A percentile compares a stretch with the other conserved stretches of the same genome.
phyloP scores from a whole-genome alignment of 2,797 vertebrate species.

The Ctenochaetus hawaiiensis region DNA sequence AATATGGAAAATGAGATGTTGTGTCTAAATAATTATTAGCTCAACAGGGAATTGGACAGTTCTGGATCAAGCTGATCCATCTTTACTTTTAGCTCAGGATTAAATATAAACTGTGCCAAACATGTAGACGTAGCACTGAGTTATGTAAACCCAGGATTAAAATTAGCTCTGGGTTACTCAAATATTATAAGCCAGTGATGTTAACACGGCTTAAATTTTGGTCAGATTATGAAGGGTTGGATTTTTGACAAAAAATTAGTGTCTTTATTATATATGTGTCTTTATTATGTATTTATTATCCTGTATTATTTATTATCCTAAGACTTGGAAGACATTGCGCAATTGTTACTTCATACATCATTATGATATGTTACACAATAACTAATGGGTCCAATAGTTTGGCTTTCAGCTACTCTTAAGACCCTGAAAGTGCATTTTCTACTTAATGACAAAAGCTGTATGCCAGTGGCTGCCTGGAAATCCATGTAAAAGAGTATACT shows the following conservation, averaged over 20 bases:
- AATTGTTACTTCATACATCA: not conserved
- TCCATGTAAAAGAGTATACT: not conserved
- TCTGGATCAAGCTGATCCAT: conserved; percentile 5
- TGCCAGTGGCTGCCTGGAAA: not conserved
- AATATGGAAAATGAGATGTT: not conserved
- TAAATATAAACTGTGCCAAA: conserved; percentile 6
- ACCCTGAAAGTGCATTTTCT: too few species aligned
- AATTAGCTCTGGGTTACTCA: not conserved
- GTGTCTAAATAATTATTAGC: conserved; percentile 3
- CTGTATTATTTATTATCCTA: too few species aligned
- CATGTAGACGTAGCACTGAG: not conserved
- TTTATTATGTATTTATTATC: too few species aligned
- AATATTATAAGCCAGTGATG: not conserved
- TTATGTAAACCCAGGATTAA: conserved; percentile 6
- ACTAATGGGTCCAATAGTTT: not conserved
- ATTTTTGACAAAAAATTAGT: not conserved
- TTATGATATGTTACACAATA: not conserved
- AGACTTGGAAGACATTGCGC: too few species aligned
- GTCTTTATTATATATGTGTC: too few species aligned
- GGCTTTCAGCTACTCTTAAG: not conserved
- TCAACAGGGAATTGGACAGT: conserved; percentile 1
- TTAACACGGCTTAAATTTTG: not conserved
- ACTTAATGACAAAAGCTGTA: not conserved
- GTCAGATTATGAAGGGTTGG: too few species aligned
- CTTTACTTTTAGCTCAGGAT: conserved; percentile 16